phyloP scores from a whole-genome alignment of 2,888 invertebrate species.

The Macropis europaea region DNA sequence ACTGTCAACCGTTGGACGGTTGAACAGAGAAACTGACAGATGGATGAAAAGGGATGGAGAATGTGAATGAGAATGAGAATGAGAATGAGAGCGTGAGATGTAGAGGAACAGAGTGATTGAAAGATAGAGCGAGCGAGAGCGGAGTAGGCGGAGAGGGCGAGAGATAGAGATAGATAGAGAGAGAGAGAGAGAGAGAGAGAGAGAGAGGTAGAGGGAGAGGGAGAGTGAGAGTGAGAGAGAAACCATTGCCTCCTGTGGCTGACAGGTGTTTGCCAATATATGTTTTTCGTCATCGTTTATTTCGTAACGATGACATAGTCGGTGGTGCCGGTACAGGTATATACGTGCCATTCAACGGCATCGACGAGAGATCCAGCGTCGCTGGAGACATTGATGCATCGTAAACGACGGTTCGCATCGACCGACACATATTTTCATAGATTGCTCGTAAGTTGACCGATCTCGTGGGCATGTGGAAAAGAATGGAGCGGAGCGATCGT shows the following conservation, averaged over 20 bases:
- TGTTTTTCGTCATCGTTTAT: slow-evolving; percentile 45
- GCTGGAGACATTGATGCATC: neutral
- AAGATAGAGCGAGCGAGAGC: neutral
- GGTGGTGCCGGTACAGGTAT: neutral
- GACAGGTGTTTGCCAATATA: slow-evolving; percentile 61
- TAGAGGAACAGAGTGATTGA: neutral
- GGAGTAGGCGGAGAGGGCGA: neutral
- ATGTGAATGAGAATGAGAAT: neutral
- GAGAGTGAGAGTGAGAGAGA: neutral
- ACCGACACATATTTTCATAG: slow-evolving; percentile 9
- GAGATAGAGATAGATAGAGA: neutral
- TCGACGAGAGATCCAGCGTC: neutral
- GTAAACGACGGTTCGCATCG: neutral
- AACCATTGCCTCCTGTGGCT: slow-evolving; percentile 35
- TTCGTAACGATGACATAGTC: slow-evolving; percentile 39
- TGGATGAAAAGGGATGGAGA: no score
- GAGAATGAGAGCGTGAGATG: no score
- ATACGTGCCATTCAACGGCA: neutral
- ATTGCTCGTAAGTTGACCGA: slow-evolving; percentile 1
- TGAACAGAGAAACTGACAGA: slow-evolving; percentile 14
- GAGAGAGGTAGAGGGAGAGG: neutral
- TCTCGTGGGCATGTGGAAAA: no score
- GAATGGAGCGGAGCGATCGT: slow-evolving; percentile 15
- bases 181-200: neutral
- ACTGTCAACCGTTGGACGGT: slow-evolving; percentile 30